phyloP scores from a whole-genome alignment of 2,888 invertebrate genomes.

The Acanthacorydalis orientalis region DNA sequence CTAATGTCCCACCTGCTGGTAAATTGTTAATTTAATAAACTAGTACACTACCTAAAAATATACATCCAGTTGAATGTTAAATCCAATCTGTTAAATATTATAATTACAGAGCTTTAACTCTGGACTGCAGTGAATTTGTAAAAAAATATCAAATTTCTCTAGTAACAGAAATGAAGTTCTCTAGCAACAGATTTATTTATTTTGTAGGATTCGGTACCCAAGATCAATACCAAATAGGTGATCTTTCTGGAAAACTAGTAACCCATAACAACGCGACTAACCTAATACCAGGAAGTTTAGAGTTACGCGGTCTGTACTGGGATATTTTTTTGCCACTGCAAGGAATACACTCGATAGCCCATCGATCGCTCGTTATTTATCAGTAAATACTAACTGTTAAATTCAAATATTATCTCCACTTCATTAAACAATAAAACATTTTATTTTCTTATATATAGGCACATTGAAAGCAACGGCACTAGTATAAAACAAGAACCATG shows the following conservation, averaged over 20 bases:
- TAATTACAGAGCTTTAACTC: no score
- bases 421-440: neutral
- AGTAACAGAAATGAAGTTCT: neutral
- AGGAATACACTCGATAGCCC: conserved; percentile 61
- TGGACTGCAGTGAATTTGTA: no score
- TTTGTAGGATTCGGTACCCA: conserved; percentile 56
- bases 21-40: conserved; percentile 10
- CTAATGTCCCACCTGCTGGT: conserved; percentile 48
- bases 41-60: no score
- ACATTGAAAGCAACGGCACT: conserved; percentile 29
- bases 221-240: conserved; percentile 81
- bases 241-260: conserved; percentile 72
- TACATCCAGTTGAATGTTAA: no score
- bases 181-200: conserved; percentile 1
- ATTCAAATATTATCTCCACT: neutral
- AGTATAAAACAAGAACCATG: conserved; percentile 29
- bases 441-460: conserved; percentile 18
- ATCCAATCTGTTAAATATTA: no score
- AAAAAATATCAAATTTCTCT: no score
- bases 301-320: conserved; percentile 59
- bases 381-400: conserved; percentile 30
- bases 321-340: conserved; percentile 74
- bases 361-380: conserved; percentile 63
- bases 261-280: conserved; percentile 52
- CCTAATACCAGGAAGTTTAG: conserved; percentile 51